These are phyloP conservation scores for Diachasmimorpha longicaudata DNA, from an alignment of 1,140 invertebrate genomes.

Conservation along the genomic window DNA sequence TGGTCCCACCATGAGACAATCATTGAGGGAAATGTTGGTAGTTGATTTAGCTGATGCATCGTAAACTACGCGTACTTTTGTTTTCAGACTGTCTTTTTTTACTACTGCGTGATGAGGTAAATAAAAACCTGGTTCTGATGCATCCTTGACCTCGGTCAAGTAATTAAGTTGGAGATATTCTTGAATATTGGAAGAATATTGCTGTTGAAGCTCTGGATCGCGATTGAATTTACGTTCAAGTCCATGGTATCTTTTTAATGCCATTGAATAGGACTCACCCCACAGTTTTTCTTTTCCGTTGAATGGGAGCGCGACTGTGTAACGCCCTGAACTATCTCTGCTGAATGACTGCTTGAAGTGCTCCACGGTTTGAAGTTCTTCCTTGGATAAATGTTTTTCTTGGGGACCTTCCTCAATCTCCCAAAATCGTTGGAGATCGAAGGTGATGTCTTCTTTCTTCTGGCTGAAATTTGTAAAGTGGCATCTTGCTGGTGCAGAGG, in stretches of 20 bases:
- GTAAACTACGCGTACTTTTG: constrained; percentile 33
- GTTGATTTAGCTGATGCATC: constrained; percentile 34
- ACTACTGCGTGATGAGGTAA: constrained; percentile 45
- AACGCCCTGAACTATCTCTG: constrained; percentile 28
- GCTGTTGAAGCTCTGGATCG: constrained; percentile 21
- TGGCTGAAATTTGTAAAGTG: too few relatives aligned
- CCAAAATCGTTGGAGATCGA: constrained; percentile 36
- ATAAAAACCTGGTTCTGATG: constrained; percentile 27
- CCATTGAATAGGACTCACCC: constrained; percentile 27
- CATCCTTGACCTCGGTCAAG: constrained; percentile 13
- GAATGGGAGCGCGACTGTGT: too few relatives aligned
- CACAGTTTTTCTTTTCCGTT: constrained; percentile 14
- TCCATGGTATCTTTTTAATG: constrained; percentile 29
- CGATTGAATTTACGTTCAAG: constrained; percentile 33
- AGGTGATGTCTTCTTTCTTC: too few relatives aligned
- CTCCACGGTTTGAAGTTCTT: constrained; percentile 29
- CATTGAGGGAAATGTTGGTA: constrained; percentile 37
- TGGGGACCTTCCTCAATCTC: constrained; percentile 35
- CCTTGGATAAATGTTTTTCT: constrained; percentile 9
- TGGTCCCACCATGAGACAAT: constrained; percentile 23
- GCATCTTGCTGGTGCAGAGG: not conserved
- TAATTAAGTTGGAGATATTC: constrained; percentile 39
- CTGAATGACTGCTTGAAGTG: constrained; percentile 30
- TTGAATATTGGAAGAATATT: constrained; percentile 38
- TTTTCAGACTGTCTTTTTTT: constrained; percentile 30